Base-by-base conservation (phyloP, 2,797 vertebrate species). In the Myotis findleyi region DNA sequence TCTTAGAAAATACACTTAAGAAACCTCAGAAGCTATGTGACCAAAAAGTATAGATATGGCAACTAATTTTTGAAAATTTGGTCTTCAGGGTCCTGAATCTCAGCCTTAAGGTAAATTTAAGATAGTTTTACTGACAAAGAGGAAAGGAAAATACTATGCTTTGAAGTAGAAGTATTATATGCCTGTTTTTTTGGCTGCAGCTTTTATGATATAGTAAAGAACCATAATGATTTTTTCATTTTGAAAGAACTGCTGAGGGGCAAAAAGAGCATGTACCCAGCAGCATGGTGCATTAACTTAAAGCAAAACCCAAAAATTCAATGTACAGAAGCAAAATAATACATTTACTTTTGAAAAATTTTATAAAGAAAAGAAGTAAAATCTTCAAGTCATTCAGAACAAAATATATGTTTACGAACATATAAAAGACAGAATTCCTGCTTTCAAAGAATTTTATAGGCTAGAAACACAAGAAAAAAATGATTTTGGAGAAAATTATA, bases 141-240 rank as follows among this genome's bases (percentile, higher is more conserved):
- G 33, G 69, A 95, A 82, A 80, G 27, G 17, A 23, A 66, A 88
- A 88, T 20, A 51, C 30, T 73, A 7, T 62, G 30, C 69, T 91
- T 92, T 95, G 69, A 92, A 94, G 57, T 21, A 13, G 17, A 86
- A 66, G 10, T 69, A 41, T 84, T 75, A 30, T 11, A 36, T 77
- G 27, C 8, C 18, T 71, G 2, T 3, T 1, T 59, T 81, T 88
- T 41, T n/a, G 36, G 55, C 33, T 89, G 30, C 25, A 51, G 20
- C 25, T 90, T 93, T 84, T 85, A 94, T 47, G n/a, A 88, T 53
- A 33, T 9, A 87, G n/a, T 64, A 71, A 91, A 93, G 59, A 91
- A 72, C 30, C 30, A 83, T 38, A 73, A 83, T 69, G 17, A 83
- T 83, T 71, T 77, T 95, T 93, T 68, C 6, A 84, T 75, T 87